phyloP scores from a whole-genome alignment of 2,113 vertebrate species.

The Ammodytes dubius region DNA sequence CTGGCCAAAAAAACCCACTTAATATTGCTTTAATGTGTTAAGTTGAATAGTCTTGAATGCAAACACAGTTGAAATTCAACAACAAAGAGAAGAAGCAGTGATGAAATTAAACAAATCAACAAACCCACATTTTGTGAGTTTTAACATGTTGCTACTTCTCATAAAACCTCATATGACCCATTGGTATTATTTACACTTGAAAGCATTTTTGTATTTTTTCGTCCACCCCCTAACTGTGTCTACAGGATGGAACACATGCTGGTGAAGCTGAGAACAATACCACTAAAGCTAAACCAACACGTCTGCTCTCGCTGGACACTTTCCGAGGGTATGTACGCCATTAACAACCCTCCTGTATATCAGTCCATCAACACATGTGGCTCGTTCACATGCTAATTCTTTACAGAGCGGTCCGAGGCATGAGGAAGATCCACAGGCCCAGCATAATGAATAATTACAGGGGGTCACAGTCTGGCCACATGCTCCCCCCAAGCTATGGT shows the following conservation, averaged over 20 bases:
- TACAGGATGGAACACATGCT: constrained; percentile 36
- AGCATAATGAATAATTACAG: constrained; percentile 78
- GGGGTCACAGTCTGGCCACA: constrained; percentile 85
- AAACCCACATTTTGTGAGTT: background rate
- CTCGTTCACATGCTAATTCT: constrained; percentile 62
- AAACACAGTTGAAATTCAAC: background rate
- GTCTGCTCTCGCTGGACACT: constrained; percentile 78
- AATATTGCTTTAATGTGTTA: background rate
- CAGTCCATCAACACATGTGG: constrained; percentile 58
- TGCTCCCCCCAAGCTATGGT: constrained; percentile 78
- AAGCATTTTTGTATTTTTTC: constrained; percentile 8
- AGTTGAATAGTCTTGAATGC: background rate
- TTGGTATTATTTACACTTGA: background rate
- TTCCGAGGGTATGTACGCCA: constrained; percentile 81
- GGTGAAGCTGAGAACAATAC: constrained; percentile 27
- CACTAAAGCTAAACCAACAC: constrained; percentile 62
- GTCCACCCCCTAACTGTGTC: background rate
- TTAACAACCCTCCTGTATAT: constrained; percentile 52
- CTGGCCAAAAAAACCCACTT: background rate
- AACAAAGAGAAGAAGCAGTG: background rate
- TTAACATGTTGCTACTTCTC: background rate
- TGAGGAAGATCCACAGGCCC: constrained; percentile 70
- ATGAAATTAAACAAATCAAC: background rate
- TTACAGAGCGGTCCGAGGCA: constrained; percentile 58
- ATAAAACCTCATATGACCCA: background rate